A percentile compares a stretch with the other conserved stretches of the same genome.
Evolutionary conservation across 2,888 invertebrate species (phyloP).

Genomic region (Metacarcinus magister): DNA sequence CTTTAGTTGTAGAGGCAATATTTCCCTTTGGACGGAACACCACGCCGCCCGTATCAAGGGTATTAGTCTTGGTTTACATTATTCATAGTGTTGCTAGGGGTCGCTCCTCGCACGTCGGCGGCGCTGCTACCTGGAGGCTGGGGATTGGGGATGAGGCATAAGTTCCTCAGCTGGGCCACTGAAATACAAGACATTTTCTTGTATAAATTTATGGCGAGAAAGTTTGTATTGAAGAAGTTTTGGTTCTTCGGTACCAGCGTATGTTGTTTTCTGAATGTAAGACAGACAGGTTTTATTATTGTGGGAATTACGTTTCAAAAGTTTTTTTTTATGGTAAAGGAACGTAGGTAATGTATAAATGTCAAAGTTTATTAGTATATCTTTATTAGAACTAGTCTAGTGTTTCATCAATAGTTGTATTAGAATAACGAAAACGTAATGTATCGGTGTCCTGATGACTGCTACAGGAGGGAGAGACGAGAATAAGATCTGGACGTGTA

Average conservation of each 20-base stretch:
- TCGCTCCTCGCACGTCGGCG: neutral
- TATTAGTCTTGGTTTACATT: too few relatives aligned
- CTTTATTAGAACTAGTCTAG: neutral
- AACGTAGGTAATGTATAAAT: neutral
- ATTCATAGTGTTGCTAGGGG: neutral
- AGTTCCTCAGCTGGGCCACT: neutral
- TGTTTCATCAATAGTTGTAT: neutral
- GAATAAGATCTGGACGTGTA: neutral
- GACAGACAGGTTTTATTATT: neutral
- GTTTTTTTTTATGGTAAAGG: neutral
- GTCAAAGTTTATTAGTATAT: neutral
- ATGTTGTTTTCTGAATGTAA: neutral
- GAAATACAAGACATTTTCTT: neutral
- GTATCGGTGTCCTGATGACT: too few relatives aligned
- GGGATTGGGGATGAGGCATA: neutral
- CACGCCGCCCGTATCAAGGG: too few relatives aligned
- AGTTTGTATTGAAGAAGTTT: slow-evolving; percentile 39
- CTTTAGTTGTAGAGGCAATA: too few relatives aligned
- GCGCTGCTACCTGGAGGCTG: neutral
- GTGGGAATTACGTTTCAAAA: neutral
- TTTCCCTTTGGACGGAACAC: too few relatives aligned
- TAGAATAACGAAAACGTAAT: neutral
- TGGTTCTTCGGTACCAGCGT: neutral
- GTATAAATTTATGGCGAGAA: neutral
- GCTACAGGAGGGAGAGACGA: too few relatives aligned